Evolutionary conservation across 2,113 vertebrate species (phyloP).

Genomic region (Coptodon bakossiorum): DNA sequence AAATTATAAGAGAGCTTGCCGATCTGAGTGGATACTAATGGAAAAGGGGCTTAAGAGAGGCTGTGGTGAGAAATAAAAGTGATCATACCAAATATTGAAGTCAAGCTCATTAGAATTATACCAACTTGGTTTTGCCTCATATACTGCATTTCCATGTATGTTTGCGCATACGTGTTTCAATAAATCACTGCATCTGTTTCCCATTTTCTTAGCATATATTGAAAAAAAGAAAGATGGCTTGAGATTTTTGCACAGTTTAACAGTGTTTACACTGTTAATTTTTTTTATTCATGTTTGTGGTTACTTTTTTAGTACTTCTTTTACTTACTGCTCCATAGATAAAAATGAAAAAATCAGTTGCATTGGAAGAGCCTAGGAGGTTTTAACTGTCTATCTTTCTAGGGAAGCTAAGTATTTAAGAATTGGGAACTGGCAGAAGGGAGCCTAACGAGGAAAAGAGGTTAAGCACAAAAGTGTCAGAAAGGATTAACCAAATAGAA

Average conservation of each 20-base stretch:
- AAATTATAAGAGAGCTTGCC: neutral
- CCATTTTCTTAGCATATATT: neutral
- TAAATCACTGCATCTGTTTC: neutral
- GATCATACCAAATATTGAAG: neutral
- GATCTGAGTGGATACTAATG: neutral
- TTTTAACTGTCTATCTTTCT: constrained; percentile 20
- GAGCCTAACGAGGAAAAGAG: constrained; percentile 49
- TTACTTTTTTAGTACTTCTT: neutral
- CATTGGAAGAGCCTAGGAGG: neutral
- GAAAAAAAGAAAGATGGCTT: neutral
- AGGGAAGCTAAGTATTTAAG: constrained; percentile 37
- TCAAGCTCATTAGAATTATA: neutral
- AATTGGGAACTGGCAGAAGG: constrained; percentile 24
- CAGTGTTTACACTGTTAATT: neutral
- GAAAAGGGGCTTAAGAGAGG: neutral
- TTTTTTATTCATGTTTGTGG: neutral
- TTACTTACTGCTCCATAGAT: neutral
- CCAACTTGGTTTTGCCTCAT: neutral
- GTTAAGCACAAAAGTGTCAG: constrained; percentile 49
- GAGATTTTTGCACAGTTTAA: neutral
- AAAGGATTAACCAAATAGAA: constrained; percentile 49
- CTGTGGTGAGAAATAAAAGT: neutral
- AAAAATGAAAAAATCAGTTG: neutral
- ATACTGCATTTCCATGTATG: neutral
- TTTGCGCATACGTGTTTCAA: neutral